Evolutionary conservation across 2,113 vertebrate genomes (phyloP).

Genomic region (Odontophorus gujanensis): DNA sequence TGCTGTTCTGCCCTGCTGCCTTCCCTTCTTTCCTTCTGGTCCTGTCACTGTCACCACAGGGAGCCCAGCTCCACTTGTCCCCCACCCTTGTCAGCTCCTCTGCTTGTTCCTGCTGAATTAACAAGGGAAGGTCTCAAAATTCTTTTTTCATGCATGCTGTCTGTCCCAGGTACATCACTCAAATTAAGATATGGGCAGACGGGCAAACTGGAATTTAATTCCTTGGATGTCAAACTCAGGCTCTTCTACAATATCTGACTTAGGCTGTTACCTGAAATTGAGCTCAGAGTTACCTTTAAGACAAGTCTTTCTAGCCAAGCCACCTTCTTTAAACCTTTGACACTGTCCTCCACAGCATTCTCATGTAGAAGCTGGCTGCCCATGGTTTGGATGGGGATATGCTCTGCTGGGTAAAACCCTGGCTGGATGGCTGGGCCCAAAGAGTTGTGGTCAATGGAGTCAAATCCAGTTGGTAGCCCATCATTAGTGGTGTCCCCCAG

Average conservation of each 20-base stretch:
- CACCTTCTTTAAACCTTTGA: neutral
- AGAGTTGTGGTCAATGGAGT: no score
- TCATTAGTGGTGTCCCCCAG: no score
- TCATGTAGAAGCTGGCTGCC: no score
- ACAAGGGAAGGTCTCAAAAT: neutral
- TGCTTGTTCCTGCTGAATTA: neutral
- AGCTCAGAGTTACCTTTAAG: neutral
- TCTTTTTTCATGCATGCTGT: neutral
- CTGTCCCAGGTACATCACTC: neutral
- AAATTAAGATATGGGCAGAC: neutral
- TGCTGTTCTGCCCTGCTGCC: neutral
- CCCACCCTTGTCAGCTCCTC: neutral
- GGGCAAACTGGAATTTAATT: neutral
- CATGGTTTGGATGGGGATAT: no score
- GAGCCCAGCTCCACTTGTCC: neutral
- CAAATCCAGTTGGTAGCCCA: no score
- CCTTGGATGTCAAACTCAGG: neutral
- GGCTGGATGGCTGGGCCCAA: no score
- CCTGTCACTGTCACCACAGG: fast-evolving
- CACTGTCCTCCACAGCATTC: no score
- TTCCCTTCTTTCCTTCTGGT: neutral
- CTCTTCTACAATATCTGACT: neutral
- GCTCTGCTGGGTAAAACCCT: no score
- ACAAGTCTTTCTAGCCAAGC: neutral
- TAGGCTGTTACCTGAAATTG: neutral